A percentile compares a stretch with the other conserved stretches of the same genome.
Evolutionary conservation across 2,888 invertebrate genomes (phyloP).

Genomic region (Pseudococcus longispinus): DNA sequence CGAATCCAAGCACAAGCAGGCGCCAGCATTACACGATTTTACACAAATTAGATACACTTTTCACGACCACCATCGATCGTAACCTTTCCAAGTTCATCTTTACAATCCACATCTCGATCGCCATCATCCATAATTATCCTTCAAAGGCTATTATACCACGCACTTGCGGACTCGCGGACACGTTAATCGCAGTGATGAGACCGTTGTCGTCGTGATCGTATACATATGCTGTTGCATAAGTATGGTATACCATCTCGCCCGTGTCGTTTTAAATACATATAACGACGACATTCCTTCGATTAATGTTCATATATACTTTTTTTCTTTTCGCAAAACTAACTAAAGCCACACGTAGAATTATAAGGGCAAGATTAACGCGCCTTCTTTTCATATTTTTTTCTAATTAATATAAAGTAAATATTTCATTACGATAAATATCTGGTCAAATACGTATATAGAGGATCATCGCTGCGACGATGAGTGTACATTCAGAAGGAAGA

Average conservation of each 20-base stretch:
- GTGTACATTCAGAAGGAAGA: not conserved
- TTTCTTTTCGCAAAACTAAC: not conserved
- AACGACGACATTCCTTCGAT: slow-evolving; percentile 6
- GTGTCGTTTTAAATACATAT: not conserved
- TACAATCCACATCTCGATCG: not conserved
- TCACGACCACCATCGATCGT: not conserved
- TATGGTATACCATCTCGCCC: not conserved
- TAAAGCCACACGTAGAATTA: not conserved
- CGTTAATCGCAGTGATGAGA: not conserved
- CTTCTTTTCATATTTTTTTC: slow-evolving; percentile 37
- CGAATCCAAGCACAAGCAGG: not conserved
- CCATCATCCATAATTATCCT: not conserved
- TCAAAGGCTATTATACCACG: not conserved
- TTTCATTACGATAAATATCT: slow-evolving; percentile 36
- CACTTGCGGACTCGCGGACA: not conserved
- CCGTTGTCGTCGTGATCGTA: too few relatives aligned
- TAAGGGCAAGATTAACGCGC: slow-evolving; percentile 3
- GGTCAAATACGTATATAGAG: not conserved
- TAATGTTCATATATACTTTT: not conserved
- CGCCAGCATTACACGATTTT: not conserved
- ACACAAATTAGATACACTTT: not conserved
- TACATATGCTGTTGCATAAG: not conserved
- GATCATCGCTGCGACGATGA: not conserved
- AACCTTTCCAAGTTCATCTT: not conserved
- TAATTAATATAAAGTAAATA: slow-evolving; percentile 42